Percentiles rank a stretch among this genome's conserved stretches.
These are phyloP conservation scores for Aphodius granarius DNA, from an alignment of 2,888 invertebrate species.

Conservation along the genomic window DNA sequence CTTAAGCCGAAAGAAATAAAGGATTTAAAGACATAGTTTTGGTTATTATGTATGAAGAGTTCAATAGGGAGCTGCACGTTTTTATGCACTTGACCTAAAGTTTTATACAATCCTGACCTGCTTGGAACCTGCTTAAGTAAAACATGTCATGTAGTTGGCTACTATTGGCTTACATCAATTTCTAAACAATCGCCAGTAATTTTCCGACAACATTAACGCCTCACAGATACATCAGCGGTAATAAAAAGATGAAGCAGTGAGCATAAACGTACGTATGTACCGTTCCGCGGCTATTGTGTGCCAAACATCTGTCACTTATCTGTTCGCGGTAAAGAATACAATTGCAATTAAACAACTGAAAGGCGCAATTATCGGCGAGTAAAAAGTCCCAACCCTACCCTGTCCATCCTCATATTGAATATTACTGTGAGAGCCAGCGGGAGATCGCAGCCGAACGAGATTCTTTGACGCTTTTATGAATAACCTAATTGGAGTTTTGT, in stretches of 20 bases:
- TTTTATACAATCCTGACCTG: too few relatives aligned
- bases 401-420: not conserved
- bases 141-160: not conserved
- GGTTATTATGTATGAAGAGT: too few relatives aligned
- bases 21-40: too few relatives aligned
- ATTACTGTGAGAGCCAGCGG: conserved; percentile 6
- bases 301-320: not conserved
- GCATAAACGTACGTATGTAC: not conserved
- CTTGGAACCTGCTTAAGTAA: not conserved
- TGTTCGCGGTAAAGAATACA: not conserved
- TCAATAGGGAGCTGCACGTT: too few relatives aligned
- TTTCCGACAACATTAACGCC: not conserved
- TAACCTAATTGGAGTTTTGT: conserved; percentile 5
- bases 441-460: conserved; percentile 3
- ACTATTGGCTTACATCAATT: not conserved
- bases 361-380: not conserved
- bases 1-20: too few relatives aligned
- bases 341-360: not conserved
- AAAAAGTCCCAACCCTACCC: not conserved
- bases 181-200: not conserved
- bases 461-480: not conserved
- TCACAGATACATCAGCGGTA: not conserved
- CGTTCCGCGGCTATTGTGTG: not conserved
- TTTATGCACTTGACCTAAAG: too few relatives aligned
- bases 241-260: not conserved